Evolutionary conservation across 2,888 invertebrate genomes (phyloP).

Genomic region (Altica lythri): DNA sequence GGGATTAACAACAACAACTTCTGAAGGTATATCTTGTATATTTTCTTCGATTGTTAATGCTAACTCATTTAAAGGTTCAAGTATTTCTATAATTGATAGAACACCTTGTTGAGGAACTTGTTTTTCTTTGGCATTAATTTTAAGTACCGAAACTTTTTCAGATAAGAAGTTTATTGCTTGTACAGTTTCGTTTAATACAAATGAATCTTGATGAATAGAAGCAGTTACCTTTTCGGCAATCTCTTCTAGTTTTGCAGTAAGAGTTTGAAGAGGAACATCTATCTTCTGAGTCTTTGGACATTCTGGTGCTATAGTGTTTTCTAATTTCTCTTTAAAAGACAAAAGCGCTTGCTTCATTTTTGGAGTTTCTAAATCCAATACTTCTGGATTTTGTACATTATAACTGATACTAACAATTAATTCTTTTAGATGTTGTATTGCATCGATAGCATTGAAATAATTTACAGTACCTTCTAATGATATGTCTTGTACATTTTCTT

Average conservation of each 20-base stretch:
- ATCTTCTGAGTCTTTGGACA: slow-evolving; percentile 25
- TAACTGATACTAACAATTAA: slow-evolving; percentile 12
- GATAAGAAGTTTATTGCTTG: slow-evolving; percentile 18
- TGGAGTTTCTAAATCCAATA: slow-evolving; percentile 11
- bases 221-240: slow-evolving; percentile 5
- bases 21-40: too few relatives aligned
- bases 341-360: slow-evolving; percentile 11
- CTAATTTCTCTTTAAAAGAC: slow-evolving; percentile 22
- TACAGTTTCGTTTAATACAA: slow-evolving; percentile 11
- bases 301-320: slow-evolving; percentile 16
- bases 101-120: slow-evolving; percentile 33
- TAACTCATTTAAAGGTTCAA: slow-evolving; percentile 26
- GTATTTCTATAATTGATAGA: slow-evolving; percentile 33
- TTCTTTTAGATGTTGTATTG: slow-evolving; percentile 15
- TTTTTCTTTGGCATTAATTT: background rate
- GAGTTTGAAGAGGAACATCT: slow-evolving; percentile 21
- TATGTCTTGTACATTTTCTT: too few relatives aligned
- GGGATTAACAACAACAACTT: too few relatives aligned
- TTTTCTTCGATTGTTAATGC: slow-evolving; percentile 7
- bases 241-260: slow-evolving; percentile 22
- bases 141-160: slow-evolving; percentile 10
- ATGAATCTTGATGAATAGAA: slow-evolving; percentile 3
- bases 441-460: slow-evolving; percentile 7
- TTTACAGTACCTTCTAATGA: slow-evolving; percentile 8
- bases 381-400: slow-evolving; percentile 15